phyloP scores from a whole-genome alignment of 2,888 invertebrate genomes.

The Ceriagrion tenellum region DNA sequence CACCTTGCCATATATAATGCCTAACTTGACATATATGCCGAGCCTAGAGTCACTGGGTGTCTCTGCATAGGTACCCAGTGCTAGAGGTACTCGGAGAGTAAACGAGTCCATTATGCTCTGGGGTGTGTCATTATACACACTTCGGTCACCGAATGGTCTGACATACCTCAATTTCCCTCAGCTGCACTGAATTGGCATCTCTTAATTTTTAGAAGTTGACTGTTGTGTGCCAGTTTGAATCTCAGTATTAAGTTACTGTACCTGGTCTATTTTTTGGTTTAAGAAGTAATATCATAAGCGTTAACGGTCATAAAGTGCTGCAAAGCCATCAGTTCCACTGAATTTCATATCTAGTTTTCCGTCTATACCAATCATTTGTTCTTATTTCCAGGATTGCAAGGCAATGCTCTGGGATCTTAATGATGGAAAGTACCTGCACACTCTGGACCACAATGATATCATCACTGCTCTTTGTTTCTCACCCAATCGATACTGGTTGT shows the following conservation, averaged over 20 bases:
- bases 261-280: too few relatives aligned
- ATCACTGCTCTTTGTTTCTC: constrained; percentile 99
- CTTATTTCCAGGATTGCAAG: constrained; percentile 89
- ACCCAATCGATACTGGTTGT: constrained; percentile 99
- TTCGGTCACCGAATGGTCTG: constrained; percentile 49
- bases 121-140: constrained; percentile 19
- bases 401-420: constrained; percentile 99
- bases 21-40: too few relatives aligned
- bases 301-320: too few relatives aligned
- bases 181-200: too few relatives aligned
- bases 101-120: constrained; percentile 57
- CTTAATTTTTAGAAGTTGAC: too few relatives aligned
- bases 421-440: constrained; percentile 99
- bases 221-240: too few relatives aligned
- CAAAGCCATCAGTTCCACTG: too few relatives aligned
- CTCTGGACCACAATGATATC: constrained; percentile 98
- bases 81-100: constrained; percentile 41
- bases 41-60: constrained; percentile 60
- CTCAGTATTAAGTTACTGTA: background rate
- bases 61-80: constrained; percentile 10
- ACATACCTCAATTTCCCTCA: background rate
- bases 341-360: too few relatives aligned
- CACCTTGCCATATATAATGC: too few relatives aligned
- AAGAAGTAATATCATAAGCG: too few relatives aligned
- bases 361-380: too few relatives aligned